phyloP scores from a whole-genome alignment of 2,113 vertebrate species.

The Platysteira castanea region DNA sequence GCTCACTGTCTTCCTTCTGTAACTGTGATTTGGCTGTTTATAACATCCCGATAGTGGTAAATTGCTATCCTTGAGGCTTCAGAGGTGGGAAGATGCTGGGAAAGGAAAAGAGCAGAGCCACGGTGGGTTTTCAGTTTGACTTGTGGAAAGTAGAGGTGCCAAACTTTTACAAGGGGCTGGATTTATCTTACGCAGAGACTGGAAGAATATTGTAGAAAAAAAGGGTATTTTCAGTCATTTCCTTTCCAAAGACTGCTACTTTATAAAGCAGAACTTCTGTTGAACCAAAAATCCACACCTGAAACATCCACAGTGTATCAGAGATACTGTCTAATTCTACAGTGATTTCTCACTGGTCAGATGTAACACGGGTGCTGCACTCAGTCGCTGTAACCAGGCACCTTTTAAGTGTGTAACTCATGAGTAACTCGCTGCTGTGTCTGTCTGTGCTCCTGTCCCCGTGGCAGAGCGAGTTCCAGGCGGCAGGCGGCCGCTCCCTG shows the following conservation, averaged over 20 bases:
- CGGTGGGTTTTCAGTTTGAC: not conserved
- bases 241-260: not conserved
- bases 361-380: not conserved
- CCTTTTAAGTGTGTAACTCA: not conserved
- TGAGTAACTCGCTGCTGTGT: not conserved
- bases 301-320: rapidly evolving
- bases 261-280: not conserved
- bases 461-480: conserved; percentile 75
- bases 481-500: conserved; percentile 76
- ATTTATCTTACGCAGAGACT: not conserved
- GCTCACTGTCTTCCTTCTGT: not conserved
- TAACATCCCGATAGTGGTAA: not conserved
- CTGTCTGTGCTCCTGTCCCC: not conserved
- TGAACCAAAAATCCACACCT: not conserved
- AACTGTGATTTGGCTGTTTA: not conserved
- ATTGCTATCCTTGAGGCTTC: not conserved
- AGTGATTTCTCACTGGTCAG: rapidly evolving
- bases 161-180: not conserved
- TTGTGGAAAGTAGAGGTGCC: not conserved
- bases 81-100: not conserved
- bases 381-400: not conserved
- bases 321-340: rapidly evolving
- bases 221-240: rapidly evolving
- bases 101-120: not conserved
- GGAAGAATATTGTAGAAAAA: not conserved